Base-by-base conservation (phyloP, 2,113 vertebrate species). In the Symphodus melops region DNA sequence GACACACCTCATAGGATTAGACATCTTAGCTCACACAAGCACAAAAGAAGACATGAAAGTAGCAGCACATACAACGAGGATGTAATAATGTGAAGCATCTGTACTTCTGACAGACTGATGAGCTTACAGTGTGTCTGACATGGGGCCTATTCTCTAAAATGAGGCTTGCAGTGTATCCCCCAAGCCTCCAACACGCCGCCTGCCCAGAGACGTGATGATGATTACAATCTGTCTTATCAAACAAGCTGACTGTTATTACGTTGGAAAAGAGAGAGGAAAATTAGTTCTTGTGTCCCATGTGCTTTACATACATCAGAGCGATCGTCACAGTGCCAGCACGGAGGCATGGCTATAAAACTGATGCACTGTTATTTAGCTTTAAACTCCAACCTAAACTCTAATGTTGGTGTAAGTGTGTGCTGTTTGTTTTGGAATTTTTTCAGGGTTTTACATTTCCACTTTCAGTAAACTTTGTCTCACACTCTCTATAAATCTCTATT, bases 181-280 rank as follows among this genome's bases (percentile, higher is more conserved):
- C 3, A 25, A 54, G 57, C 68, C 20, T 51, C 57, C 39, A 48
- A 48, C 11, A 6, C 65, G 20, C 49, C 3, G 20, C 61, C 63
- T 58, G 66, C 71, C 77, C 73, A 60, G 57, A 59, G 28, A 53
- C 60, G 61, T 71, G 41, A 65, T 68, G 41, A 65, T 68, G 69
- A 80, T 77, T 71, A 64, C 48, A 39, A 52, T 75, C 56, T 77
- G 67, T 77, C 51, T 69, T 41, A 68, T 67, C 33, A 64, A 74
- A 72, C 42, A 46, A 53, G 72, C 9, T 59, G 61, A 74, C 55
- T 53, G 58, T 72, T 72, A 68, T 68, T 64, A 39, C 60, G 25
- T 36, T 8, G 23, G 54, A 68, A 63, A 62, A 57, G 9, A 49
- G 23, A 6, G 8, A 11, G 46, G 62, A 64, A 48, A 61, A 72